A percentile compares a stretch with the other conserved stretches of the same genome.
phyloP scores from a whole-genome alignment of 2,113 vertebrate genomes.

The Murina feae region DNA sequence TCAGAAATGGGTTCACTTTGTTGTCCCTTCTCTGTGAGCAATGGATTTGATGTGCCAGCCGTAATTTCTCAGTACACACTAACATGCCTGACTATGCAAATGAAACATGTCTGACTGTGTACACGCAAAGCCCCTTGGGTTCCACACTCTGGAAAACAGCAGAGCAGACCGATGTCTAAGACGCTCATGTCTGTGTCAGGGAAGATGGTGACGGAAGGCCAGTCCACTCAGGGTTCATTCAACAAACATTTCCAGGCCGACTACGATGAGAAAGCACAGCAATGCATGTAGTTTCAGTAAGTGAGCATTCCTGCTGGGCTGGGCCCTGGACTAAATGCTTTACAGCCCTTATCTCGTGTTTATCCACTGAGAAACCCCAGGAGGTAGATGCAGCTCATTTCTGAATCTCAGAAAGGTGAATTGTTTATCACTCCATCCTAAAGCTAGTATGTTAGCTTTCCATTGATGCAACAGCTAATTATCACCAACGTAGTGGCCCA shows the following conservation, averaged over 20 bases:
- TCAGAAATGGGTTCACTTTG: slow-evolving; percentile 13
- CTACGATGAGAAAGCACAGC: neutral
- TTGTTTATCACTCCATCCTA: slow-evolving; percentile 46
- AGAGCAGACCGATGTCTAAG: neutral
- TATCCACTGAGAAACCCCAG: slow-evolving; percentile 1
- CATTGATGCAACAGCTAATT: slow-evolving; percentile 17
- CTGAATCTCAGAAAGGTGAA: slow-evolving; percentile 39
- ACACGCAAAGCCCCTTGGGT: neutral
- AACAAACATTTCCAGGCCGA: neutral
- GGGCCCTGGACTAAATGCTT: neutral
- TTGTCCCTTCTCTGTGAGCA: slow-evolving; percentile 40
- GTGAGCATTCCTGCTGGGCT: neutral
- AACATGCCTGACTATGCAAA: neutral
- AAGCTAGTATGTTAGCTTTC: slow-evolving; percentile 35
- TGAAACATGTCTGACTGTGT: neutral
- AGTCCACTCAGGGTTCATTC: neutral
- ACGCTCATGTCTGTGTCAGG: rapidly evolving
- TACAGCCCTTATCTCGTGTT: neutral
- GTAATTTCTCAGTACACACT: neutral
- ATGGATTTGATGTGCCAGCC: neutral
- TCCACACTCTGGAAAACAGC: neutral
- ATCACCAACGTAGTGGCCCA: neutral
- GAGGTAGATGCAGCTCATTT: slow-evolving; percentile 30
- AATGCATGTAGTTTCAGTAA: neutral
- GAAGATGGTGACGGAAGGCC: neutral